Evolutionary conservation across 2,797 vertebrate species (phyloP).

Genomic region (Meda fulgida): DNA sequence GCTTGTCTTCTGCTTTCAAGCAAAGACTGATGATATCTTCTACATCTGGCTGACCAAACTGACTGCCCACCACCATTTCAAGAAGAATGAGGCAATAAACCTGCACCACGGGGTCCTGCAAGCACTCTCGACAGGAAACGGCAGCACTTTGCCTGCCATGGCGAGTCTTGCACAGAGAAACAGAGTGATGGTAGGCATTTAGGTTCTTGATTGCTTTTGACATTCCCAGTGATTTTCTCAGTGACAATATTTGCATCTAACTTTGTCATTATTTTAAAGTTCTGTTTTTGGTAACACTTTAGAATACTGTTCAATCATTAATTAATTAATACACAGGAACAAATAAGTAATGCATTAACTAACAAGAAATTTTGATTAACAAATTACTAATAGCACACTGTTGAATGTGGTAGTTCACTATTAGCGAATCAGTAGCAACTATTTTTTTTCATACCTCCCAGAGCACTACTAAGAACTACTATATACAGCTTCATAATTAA

Average conservation of each 20-base stretch:
- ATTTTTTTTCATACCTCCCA: too few relatives aligned
- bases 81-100: slow-evolving; percentile 76
- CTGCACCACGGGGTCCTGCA: slow-evolving; percentile 75
- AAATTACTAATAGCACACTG: too few relatives aligned
- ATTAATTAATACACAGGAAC: too few relatives aligned
- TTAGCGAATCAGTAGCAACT: too few relatives aligned
- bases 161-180: slow-evolving; percentile 63
- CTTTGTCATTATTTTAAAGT: not conserved
- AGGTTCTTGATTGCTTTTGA: slow-evolving; percentile 56
- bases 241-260: not conserved
- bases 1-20: slow-evolving; percentile 67
- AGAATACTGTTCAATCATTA: too few relatives aligned
- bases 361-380: too few relatives aligned
- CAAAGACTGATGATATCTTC: slow-evolving; percentile 87
- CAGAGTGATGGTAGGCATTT: slow-evolving; percentile 51
- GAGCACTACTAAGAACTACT: too few relatives aligned
- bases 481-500: too few relatives aligned
- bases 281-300: too few relatives aligned
- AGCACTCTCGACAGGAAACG: slow-evolving; percentile 66
- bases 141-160: slow-evolving; percentile 63
- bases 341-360: too few relatives aligned
- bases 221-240: too few relatives aligned
- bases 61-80: slow-evolving; percentile 83
- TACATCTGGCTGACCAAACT: slow-evolving; percentile 90
- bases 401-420: too few relatives aligned